Conservation (phyloP, 2,113 vertebrate species). For the Hydrochoerus hydrochaeris region DNA sequence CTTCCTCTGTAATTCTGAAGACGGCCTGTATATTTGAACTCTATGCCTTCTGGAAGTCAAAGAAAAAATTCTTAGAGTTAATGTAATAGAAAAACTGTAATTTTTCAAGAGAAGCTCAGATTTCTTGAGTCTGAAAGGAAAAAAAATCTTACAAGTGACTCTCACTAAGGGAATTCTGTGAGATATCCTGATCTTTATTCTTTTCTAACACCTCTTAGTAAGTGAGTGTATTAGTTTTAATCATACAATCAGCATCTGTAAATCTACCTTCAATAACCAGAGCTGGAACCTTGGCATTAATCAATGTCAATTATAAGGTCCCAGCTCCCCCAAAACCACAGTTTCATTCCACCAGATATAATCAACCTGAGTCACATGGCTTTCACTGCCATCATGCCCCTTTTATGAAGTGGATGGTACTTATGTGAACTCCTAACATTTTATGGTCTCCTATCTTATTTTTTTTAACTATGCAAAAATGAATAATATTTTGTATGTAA, state of each 20-base stretch:
- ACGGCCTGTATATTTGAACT: neutral
- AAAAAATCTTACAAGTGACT: neutral
- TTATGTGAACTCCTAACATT: neutral
- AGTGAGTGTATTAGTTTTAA: conserved; percentile 10
- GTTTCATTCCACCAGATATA: neutral
- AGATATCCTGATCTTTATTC: neutral
- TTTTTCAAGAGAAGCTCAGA: conserved; percentile 2
- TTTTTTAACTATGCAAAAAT: conserved; percentile 2
- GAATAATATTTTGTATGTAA: neutral
- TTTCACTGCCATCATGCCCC: neutral
- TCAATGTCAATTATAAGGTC: neutral
- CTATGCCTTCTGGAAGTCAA: neutral
- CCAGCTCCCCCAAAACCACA: neutral
- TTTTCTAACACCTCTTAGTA: neutral
- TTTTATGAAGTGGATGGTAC: neutral
- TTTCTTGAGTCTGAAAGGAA: neutral
- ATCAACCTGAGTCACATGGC: neutral
- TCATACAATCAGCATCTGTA: neutral
- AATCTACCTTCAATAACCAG: neutral
- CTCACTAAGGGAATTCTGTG: neutral
- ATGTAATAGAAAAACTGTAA: neutral
- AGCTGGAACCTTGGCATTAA: neutral
- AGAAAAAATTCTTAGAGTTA: neutral
- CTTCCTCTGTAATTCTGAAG: neutral
- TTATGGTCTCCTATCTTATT: conserved; percentile 11